Evolutionary conservation across 2,888 invertebrate species (phyloP).

Genomic region (Stenodema calcarata): DNA sequence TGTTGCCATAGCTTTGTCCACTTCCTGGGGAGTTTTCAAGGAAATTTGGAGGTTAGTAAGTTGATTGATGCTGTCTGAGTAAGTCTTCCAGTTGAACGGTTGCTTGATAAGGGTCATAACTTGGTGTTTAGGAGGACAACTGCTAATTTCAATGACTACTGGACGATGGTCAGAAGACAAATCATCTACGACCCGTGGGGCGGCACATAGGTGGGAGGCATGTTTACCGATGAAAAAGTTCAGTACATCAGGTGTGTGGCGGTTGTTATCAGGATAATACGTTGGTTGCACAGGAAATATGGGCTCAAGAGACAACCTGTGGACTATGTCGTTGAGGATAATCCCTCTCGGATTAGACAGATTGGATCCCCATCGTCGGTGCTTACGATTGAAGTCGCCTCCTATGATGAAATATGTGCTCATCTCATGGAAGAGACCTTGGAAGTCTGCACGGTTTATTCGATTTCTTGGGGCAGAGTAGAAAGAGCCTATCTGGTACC

Average conservation of each 20-base stretch:
- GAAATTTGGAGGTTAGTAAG: constrained; percentile 11
- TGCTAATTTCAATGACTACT: constrained; percentile 4
- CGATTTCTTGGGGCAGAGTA: constrained; percentile 16
- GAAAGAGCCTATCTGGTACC: constrained; percentile 2
- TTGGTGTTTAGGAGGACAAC: neutral
- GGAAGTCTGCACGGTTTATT: neutral
- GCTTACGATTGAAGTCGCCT: constrained; percentile 10
- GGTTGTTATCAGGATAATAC: neutral
- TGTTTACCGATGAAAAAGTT: constrained; percentile 11
- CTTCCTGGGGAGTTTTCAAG: neutral
- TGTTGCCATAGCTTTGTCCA: constrained; percentile 6
- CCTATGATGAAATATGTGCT: neutral
- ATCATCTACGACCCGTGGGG: neutral
- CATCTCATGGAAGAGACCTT: neutral
- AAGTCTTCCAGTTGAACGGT: neutral
- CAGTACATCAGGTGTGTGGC: constrained; percentile 2
- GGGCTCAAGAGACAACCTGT: neutral
- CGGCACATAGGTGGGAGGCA: neutral
- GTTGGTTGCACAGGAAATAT: constrained; percentile 14
- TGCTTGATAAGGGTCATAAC: neutral
- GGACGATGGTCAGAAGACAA: constrained; percentile 29
- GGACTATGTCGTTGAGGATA: neutral
- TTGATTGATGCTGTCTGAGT: neutral
- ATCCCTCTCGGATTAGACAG: neutral
- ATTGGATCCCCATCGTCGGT: constrained; percentile 5